A percentile compares a stretch with the other conserved stretches of the same genome.
phyloP scores from a whole-genome alignment of 2,888 invertebrate species.

The Latrodectus hesperus region DNA sequence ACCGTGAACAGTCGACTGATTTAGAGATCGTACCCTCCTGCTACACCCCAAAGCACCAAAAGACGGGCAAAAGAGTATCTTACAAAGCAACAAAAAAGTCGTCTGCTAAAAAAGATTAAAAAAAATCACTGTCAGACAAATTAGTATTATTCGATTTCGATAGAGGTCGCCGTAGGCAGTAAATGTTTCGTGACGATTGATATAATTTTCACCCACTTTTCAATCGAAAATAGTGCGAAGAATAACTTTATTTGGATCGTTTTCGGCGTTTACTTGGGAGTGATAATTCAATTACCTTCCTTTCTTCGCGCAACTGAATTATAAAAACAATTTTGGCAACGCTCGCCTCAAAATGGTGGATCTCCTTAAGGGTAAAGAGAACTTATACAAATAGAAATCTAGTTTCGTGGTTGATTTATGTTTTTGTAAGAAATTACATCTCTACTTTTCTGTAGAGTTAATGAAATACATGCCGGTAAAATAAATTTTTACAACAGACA shows the following conservation, averaged over 20 bases:
- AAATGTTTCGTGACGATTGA: not conserved
- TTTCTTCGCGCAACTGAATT: not conserved
- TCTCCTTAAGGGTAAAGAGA: too few relatives aligned
- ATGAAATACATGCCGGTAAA: too few relatives aligned
- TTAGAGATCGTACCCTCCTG: not conserved
- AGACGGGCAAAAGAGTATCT: not conserved
- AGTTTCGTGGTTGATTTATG: too few relatives aligned
- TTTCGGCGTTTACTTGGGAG: not conserved
- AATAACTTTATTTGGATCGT: constrained; percentile 2
- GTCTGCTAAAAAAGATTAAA: not conserved
- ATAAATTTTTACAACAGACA: too few relatives aligned
- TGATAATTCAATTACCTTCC: not conserved
- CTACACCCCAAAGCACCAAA: not conserved
- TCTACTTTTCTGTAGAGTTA: too few relatives aligned
- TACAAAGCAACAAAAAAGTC: not conserved
- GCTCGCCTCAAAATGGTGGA: not conserved
- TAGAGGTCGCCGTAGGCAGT: constrained; percentile 24
- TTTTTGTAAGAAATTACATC: too few relatives aligned
- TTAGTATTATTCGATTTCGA: constrained; percentile 12
- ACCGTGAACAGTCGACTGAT: not conserved
- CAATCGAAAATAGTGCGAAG: not conserved
- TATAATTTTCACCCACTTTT: constrained; percentile 1
- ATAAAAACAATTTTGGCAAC: not conserved
- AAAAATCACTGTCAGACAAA: not conserved
- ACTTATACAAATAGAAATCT: too few relatives aligned